Percentiles rank a stretch among this genome's conserved stretches.
Conservation (phyloP, 2,113 vertebrate genomes). For the Amblyopsis rosae region DNA sequence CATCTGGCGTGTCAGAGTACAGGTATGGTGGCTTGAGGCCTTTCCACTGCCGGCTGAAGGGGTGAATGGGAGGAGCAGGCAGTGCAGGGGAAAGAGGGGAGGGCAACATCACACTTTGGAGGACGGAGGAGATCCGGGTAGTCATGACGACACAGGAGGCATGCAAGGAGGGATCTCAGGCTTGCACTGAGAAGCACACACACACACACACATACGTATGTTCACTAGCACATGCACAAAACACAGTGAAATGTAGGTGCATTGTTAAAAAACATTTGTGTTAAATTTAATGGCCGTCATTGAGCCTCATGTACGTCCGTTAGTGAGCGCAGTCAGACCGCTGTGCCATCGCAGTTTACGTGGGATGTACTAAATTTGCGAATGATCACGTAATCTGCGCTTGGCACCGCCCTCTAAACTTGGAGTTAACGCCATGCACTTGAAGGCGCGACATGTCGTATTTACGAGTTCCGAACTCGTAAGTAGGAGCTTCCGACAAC, state of each 20-base stretch:
- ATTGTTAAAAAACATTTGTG: neutral
- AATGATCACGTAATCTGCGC: too few relatives aligned
- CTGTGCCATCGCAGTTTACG: too few relatives aligned
- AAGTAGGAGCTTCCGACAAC: too few relatives aligned
- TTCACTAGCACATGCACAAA: conserved; percentile 18
- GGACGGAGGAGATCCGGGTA: conserved; percentile 46
- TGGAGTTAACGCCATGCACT: too few relatives aligned
- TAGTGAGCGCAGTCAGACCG: too few relatives aligned
- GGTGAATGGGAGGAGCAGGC: conserved; percentile 36
- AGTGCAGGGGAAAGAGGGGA: conserved; percentile 30
- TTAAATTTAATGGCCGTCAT: too few relatives aligned
- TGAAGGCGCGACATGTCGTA: too few relatives aligned
- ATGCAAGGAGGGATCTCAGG: conserved; percentile 75
- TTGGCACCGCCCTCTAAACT: too few relatives aligned
- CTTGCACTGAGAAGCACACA: conserved; percentile 40
- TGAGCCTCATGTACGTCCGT: too few relatives aligned
- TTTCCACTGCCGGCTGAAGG: conserved; percentile 57
- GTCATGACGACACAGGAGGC: conserved; percentile 62
- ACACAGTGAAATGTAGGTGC: conserved; percentile 15
- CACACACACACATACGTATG: conserved; percentile 31
- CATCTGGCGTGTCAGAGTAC: too few relatives aligned
- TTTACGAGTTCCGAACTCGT: too few relatives aligned
- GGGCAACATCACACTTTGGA: conserved; percentile 44
- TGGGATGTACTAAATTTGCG: too few relatives aligned
- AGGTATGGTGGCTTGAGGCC: conserved; percentile 56